Base-by-base conservation (phyloP, 2,113 vertebrate species). In the Acanthisitta chloris region DNA sequence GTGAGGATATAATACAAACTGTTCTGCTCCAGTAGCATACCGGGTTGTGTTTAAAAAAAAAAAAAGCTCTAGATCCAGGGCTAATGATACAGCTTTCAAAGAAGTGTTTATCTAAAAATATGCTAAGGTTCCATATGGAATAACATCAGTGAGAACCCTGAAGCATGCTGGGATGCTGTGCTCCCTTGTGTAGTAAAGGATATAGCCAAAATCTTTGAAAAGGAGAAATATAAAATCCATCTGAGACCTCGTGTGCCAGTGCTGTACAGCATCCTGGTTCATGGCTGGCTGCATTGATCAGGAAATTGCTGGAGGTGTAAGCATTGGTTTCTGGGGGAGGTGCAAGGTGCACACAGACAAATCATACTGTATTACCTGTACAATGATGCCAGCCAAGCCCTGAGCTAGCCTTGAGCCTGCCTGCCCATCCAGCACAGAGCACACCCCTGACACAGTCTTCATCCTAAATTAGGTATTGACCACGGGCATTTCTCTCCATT, bases 401-500 rank as follows among this genome's bases (percentile, higher is more conserved):
- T 69, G 40, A 81, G 67, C 64, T 54, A 36, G 21, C 38, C 42
- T 59, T 15, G 21, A 73, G 28, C 36, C 28, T 64, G 31, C 55
- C 70, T 58, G 59, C 49, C 66, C 43, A 36, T 70, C 43, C 8
- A 1, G n/a, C 40, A 21, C 31, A 43, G 45, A 51, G 43, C 4
- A 2, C 1, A 10, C 2, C 36, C 40, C 64, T 46, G 61, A 9
- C 54, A 58, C n/a, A 78, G 21, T 33, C 55, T 54, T 62, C 11
- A 0, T 79, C 38, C 91, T 58, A 54, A 34, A 31, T 29, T 5
- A 34, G 52, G 12, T 25, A 52, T 29, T 4, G 1, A 40, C 15
- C n/a, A 33, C 0, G 1, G 31, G 2, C 2, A 1, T 40, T 80
- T 70, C 25, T 57, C 49, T 86, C 40, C 2, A 0, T 31, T 69